phyloP scores from a whole-genome alignment of 2,797 vertebrate genomes.

The Fratercula arctica region DNA sequence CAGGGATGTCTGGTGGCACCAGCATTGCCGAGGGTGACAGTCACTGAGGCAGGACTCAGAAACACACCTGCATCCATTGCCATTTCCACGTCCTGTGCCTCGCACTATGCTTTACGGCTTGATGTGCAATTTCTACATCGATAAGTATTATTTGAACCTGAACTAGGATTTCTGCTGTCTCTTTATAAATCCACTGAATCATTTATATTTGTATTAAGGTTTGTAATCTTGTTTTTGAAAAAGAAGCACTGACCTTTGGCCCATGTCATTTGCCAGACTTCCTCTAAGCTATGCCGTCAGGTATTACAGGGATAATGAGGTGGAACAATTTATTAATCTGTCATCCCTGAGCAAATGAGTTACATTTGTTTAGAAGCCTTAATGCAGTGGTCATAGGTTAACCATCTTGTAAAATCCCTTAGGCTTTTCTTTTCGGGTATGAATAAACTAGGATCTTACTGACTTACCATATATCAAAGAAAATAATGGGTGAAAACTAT shows the following conservation, averaged over 20 bases:
- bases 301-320: constrained; percentile 35
- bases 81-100: not conserved
- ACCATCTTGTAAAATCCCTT: not conserved
- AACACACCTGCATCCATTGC: accelerated
- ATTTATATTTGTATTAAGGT: not conserved
- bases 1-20: not conserved
- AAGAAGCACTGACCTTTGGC: constrained; percentile 23
- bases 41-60: accelerated
- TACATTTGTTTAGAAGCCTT: constrained; percentile 51
- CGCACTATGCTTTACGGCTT: not conserved
- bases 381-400: constrained; percentile 34
- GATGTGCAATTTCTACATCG: accelerated
- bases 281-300: not conserved
- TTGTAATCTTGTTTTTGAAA: constrained; percentile 5
- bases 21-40: accelerated
- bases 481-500: not conserved
- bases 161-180: not conserved
- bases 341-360: constrained; percentile 39
- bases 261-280: not conserved
- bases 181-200: not conserved
- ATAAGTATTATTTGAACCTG: accelerated
- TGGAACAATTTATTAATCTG: constrained; percentile 57
- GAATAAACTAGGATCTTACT: not conserved
- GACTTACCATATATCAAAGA: not conserved
- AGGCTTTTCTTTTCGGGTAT: constrained; percentile 5